Evolutionary conservation across 2,888 invertebrate species (phyloP).

Genomic region (Lycaena phlaeas): DNA sequence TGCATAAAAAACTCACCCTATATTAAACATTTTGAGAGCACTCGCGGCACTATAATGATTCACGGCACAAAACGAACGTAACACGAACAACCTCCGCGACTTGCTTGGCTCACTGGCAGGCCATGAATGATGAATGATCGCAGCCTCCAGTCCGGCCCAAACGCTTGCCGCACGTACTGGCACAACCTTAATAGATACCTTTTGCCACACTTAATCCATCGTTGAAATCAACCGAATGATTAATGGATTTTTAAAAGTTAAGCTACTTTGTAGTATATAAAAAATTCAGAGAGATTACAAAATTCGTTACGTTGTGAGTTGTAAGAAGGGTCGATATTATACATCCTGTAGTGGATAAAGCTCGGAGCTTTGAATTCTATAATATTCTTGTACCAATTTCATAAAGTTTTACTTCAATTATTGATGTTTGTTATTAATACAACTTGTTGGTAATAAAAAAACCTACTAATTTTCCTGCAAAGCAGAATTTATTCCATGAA

Average conservation of each 20-base stretch:
- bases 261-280: too few relatives aligned
- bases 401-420: too few relatives aligned
- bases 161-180: not conserved
- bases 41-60: not conserved
- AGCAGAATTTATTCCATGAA: too few relatives aligned
- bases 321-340: too few relatives aligned
- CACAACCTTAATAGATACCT: conserved; percentile 4
- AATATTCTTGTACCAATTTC: too few relatives aligned
- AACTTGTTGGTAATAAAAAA: too few relatives aligned
- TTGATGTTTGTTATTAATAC: too few relatives aligned
- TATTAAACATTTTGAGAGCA: not conserved
- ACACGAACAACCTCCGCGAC: not conserved
- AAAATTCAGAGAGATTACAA: too few relatives aligned
- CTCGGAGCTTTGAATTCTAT: too few relatives aligned
- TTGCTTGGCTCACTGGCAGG: not conserved
- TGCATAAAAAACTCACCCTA: conserved; percentile 4
- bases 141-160: not conserved
- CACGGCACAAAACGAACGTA: conserved; percentile 1
- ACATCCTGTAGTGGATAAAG: too few relatives aligned
- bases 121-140: not conserved
- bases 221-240: conserved; percentile 5
- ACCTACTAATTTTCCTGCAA: too few relatives aligned
- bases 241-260: conserved; percentile 1
- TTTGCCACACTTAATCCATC: not conserved
- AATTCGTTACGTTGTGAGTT: too few relatives aligned